Evolutionary conservation across 1,140 invertebrate genomes (phyloP), one percentile per base, ranked within the genome.

Genomic region (Geopemphigus sp.): DNA sequence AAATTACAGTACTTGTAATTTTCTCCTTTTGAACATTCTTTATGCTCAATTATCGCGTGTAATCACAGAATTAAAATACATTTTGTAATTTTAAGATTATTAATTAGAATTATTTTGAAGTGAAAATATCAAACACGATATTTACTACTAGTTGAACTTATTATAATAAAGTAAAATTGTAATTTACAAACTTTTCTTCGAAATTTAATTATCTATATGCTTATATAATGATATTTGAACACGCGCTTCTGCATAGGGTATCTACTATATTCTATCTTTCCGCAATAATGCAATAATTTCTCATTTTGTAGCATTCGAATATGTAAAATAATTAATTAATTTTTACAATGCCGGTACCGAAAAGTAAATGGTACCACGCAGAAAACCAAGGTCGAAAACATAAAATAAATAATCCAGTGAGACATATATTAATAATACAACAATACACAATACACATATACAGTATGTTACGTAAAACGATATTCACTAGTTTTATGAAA

Each of bases 401-500:
- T 50, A 47, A 50, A 70, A 70, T 53, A 53, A 26, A 26, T 50
- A 70, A 70, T 19, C 47, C 39, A 45, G 19, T 66, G 32, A 47
- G n/a, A 32, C 39, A 66, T 47, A 39, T 66, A 47, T 66, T 66
- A 66, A 45, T 66, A 22, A 22, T 66, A 47, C 8, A 39, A 39
- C 32, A 39, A 39, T 4, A 39, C 32, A 39, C n/a, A n/a, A n/a
- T n/a, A n/a, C n/a, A 39, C 17, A 66, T 15, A 54, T 54, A 54
- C n/a, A 12, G 53, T n/a, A 56, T 26, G 45, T 70, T 26, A 70
- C 24, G 22, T 53, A 26, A 68, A 68, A 26, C 45, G 64, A 53
- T 70, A 22, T 70, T 19, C n/a, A 70, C 24, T 32, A 70, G 14
- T 70, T 70, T 53, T 53, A 29, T 70, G 45, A 70, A 70, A 70